Evolutionary conservation across 2,797 vertebrate species (phyloP).

Genomic region (Taenioides sp.): DNA sequence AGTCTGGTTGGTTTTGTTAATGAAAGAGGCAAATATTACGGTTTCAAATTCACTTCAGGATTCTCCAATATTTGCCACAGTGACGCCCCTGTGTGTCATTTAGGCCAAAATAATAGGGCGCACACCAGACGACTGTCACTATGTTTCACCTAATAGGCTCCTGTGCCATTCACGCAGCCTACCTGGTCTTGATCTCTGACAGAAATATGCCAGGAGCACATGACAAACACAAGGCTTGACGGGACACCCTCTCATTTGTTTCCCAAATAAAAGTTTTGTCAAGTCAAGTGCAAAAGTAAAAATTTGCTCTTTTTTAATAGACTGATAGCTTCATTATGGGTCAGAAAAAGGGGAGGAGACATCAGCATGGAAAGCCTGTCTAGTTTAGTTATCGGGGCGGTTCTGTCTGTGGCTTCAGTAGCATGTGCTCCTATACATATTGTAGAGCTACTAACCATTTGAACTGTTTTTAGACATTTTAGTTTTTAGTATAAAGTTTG

Average conservation of each 20-base stretch:
- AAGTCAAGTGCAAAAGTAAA: conserved; percentile 7
- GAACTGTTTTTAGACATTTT: conserved; percentile 9
- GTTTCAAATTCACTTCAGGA: conserved; percentile 9
- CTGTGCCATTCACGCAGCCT: conserved; percentile 45
- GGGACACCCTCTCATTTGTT: conserved; percentile 41
- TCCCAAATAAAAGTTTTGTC: conserved; percentile 30
- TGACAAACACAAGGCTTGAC: conserved; percentile 23
- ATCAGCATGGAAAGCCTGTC: conserved; percentile 17
- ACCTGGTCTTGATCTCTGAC: conserved; percentile 42
- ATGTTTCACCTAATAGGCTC: conserved; percentile 53
- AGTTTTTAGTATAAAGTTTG: conserved; percentile 2
- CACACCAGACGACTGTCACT: conserved; percentile 40
- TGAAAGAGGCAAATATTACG: conserved; percentile 8
- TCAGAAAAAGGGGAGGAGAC: conserved; percentile 30
- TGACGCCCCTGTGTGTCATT: conserved; percentile 23
- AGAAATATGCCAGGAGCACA: conserved; percentile 38
- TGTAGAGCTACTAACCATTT: conserved; percentile 19
- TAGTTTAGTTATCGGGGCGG: conserved; percentile 17
- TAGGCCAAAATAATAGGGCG: conserved; percentile 33
- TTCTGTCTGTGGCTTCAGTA: conserved; percentile 12
- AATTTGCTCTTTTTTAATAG: conserved; percentile 2
- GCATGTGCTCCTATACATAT: conserved; percentile 21
- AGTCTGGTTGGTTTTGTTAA: conserved; percentile 35
- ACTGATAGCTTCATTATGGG: conserved; percentile 67
- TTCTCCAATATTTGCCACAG: not conserved